Evolutionary conservation across 2,888 invertebrate genomes (phyloP), one percentile per base, ranked within the genome.

Genomic region (Galeopsomyia nigrocyanea): DNA sequence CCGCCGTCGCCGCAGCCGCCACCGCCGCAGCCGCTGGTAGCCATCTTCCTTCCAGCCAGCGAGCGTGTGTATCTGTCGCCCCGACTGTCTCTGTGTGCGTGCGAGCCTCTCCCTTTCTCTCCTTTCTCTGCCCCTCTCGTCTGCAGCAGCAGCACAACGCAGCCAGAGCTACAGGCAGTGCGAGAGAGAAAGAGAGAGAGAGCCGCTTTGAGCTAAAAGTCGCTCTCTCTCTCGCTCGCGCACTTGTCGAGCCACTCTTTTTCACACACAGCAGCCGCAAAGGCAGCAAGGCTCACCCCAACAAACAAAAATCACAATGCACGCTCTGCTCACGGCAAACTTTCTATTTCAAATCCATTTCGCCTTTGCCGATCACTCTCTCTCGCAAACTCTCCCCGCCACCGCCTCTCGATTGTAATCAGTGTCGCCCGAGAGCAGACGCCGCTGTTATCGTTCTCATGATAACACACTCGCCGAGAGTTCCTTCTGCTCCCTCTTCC

Each of bases 1-100:
- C 82, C 86, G 76, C 87, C 87, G 73, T 76, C 71, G 77, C 3
- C 2, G 26, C 78, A 60, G 66, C 67, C 71, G 78, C n/a, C n/a
- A n/a, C n/a, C 87, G 73, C 77, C 71, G 77, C 3, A 26, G 26
- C 78, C 62, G 66, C 67, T 71, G 78, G 82, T 81, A 76, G 82
- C 82, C 82, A 82, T 82, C 76, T 82, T 82, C 76, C 39, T 39
- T 47, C 66, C 51, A 51, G 49, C 66, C 51, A 51, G 49, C 57
- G 16, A 7, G 49, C 57, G 16, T 46, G 49, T 26, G 21, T 39
- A 21, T 46, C 68, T 46, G 47, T 17, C 55, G 63, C n/a, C 2
- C 39, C 7, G 13, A n/a, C 10, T 3, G 7, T 39, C 39, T 10
- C 1, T 39, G 13, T 39, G 39, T 39, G 21, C 57, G 58, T 47